These are phyloP conservation scores for Platynereis dumerilii DNA, from an alignment of 2,888 invertebrate genomes.

Conservation along the genomic window DNA sequence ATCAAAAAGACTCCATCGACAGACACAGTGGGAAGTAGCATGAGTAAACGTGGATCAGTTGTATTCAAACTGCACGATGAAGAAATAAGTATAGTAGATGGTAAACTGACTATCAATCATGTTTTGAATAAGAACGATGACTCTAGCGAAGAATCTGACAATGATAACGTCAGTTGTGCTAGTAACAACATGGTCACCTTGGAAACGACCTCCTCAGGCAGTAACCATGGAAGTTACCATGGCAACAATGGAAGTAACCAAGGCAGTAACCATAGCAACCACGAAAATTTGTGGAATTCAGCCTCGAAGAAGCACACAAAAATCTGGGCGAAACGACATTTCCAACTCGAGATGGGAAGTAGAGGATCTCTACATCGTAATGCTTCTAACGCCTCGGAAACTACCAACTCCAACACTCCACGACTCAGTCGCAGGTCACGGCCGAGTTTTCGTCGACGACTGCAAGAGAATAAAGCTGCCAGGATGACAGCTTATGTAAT, in stretches of 20 bases:
- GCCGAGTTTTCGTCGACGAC: not conserved
- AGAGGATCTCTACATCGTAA: not conserved
- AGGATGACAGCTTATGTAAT: slow-evolving; percentile 32
- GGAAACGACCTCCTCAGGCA: slow-evolving; percentile 22
- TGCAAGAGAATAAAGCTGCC: slow-evolving; percentile 36
- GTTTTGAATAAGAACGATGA: not conserved
- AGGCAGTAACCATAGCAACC: not conserved
- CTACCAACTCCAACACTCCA: not conserved
- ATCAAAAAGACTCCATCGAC: slow-evolving; percentile 9
- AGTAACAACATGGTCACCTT: slow-evolving; percentile 22
- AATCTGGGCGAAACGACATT: slow-evolving; percentile 23
- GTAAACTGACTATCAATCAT: not conserved
- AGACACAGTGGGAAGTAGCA: not conserved
- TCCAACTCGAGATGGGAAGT: slow-evolving; percentile 1
- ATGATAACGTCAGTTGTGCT: not conserved
- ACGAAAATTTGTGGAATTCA: not conserved
- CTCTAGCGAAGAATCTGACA: slow-evolving; percentile 15
- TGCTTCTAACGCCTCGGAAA: not conserved
- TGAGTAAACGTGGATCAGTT: slow-evolving; percentile 14
- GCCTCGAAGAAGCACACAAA: slow-evolving; percentile 16
- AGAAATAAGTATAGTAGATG: not conserved
- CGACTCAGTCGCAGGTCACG: slow-evolving; percentile 4
- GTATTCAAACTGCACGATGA: slow-evolving; percentile 21
- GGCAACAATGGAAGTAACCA: not conserved
- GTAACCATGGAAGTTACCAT: slow-evolving; percentile 7